Conservation (phyloP, 1,140 invertebrate genomes). For the Ctenoplectra terminalis region DNA sequence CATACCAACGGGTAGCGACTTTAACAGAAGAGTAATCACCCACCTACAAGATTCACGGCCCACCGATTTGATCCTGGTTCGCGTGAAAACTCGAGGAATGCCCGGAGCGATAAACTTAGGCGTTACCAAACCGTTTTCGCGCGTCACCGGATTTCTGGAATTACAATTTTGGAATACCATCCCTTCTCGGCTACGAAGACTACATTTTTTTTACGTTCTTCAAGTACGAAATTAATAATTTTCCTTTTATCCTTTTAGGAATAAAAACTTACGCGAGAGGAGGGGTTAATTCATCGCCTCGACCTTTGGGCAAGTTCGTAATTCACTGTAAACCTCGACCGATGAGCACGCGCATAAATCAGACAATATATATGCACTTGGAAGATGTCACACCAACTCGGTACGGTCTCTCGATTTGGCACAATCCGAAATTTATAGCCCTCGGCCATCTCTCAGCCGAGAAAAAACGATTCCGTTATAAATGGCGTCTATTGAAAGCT, state of each 20-base stretch:
- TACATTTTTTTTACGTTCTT: not conserved
- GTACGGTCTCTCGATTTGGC: conserved; percentile 36
- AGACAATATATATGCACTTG: conserved; percentile 2
- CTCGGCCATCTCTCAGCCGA: not conserved
- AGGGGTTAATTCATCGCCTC: conserved; percentile 15
- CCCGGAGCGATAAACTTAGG: conserved; percentile 64
- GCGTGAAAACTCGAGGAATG: conserved; percentile 54
- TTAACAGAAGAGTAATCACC: conserved; percentile 52
- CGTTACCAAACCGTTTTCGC: conserved; percentile 59
- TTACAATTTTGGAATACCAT: not conserved
- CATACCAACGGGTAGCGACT: conserved; percentile 36
- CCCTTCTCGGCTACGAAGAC: not conserved
- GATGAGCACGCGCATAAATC: conserved; percentile 16
- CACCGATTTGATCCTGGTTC: conserved; percentile 37
- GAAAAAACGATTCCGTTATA: conserved; percentile 25
- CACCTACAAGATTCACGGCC: conserved; percentile 51
- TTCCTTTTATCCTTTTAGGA: not conserved
- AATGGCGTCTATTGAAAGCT: not conserved
- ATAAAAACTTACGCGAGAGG: not conserved
- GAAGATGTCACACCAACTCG: not conserved
- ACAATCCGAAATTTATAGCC: conserved; percentile 35
- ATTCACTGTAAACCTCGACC: conserved; percentile 27
- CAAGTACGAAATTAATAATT: not conserved
- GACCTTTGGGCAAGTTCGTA: conserved; percentile 12
- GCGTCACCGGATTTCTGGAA: conserved; percentile 53